phyloP scores from a whole-genome alignment of 2,113 vertebrate genomes.

The Peromyscus californicus region DNA sequence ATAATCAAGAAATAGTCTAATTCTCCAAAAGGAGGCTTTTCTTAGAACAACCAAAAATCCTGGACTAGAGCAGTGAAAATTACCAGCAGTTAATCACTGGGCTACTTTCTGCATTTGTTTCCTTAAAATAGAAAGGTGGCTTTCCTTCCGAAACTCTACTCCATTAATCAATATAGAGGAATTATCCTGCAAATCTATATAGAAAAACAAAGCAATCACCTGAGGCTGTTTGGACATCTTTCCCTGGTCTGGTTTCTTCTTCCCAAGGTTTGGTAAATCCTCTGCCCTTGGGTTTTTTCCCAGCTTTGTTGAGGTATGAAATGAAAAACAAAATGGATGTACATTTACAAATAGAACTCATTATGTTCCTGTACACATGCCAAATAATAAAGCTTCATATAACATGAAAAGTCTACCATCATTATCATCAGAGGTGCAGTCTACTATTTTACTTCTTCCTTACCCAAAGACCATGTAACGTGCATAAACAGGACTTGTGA shows the following conservation, averaged over 20 bases:
- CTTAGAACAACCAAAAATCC: conserved; percentile 9
- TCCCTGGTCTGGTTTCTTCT: conserved; percentile 7
- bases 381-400: conserved; percentile 51
- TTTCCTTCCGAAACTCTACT: conserved; percentile 50
- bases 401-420: background rate
- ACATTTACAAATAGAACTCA: conserved; percentile 34
- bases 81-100: conserved; percentile 43
- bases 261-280: conserved; percentile 7
- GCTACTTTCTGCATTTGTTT: conserved; percentile 44
- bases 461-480: background rate
- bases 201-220: conserved; percentile 51
- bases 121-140: background rate
- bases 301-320: conserved; percentile 21
- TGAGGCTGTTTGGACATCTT: background rate
- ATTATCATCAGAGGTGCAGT: background rate
- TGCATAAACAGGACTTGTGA: too few species aligned
- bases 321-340: conserved; percentile 50
- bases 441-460: too few species aligned
- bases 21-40: conserved; percentile 34
- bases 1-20: conserved; percentile 50
- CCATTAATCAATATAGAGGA: conserved; percentile 10
- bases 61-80: conserved; percentile 18
- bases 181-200: conserved; percentile 41
- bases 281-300: background rate
- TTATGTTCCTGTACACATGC: background rate